These are phyloP conservation scores for Muscidifurax raptorellus DNA, from an alignment of 1,140 invertebrate species.

Conservation along the genomic window DNA sequence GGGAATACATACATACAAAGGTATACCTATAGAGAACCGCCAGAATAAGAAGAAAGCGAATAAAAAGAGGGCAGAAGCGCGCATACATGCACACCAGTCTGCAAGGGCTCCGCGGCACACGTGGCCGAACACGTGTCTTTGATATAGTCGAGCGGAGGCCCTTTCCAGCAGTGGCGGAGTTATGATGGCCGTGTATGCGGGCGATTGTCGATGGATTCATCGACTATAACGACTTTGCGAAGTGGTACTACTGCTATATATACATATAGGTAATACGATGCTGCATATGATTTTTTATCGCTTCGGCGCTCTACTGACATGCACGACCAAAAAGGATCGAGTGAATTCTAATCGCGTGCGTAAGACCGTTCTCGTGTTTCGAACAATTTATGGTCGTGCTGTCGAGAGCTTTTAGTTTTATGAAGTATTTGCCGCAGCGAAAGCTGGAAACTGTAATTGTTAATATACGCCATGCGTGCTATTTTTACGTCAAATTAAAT, in stretches of 20 bases:
- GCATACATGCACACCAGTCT: not conserved
- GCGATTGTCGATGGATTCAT: not conserved
- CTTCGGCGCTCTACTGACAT: not conserved
- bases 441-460: no score
- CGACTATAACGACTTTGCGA: not conserved
- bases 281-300: not conserved
- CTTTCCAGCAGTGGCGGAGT: not conserved
- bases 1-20: no score
- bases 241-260: not conserved
- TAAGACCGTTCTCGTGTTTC: not conserved
- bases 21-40: not conserved
- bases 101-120: conserved; percentile 60
- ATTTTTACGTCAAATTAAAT: no score
- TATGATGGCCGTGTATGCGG: not conserved
- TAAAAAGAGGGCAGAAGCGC: conserved; percentile 57
- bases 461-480: no score
- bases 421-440: not conserved
- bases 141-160: conserved; percentile 41
- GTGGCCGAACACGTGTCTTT: conserved; percentile 71
- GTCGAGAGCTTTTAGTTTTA: not conserved
- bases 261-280: not conserved
- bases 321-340: not conserved
- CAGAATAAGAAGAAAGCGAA: conserved; percentile 48
- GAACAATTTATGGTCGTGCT: not conserved
- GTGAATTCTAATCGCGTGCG: not conserved